These are phyloP conservation scores for Prosopocoilus inquinatus DNA, from an alignment of 2,888 invertebrate genomes.

Conservation along the genomic window DNA sequence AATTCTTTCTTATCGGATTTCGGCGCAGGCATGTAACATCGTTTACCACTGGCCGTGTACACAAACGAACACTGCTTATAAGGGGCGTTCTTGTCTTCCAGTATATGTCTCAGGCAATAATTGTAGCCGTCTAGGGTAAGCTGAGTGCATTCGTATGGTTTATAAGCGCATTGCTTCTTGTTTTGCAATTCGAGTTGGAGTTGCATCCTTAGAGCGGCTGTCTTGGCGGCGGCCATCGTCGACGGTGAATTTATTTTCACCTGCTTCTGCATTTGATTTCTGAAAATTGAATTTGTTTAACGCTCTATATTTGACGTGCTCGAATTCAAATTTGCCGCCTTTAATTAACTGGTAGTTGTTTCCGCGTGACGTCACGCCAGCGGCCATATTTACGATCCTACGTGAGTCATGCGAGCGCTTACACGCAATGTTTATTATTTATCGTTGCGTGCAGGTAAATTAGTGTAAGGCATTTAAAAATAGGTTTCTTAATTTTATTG, in stretches of 20 bases:
- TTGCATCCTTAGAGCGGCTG: slow-evolving; percentile 50
- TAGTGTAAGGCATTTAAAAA: too few species aligned
- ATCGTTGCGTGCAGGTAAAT: too few species aligned
- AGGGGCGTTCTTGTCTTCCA: slow-evolving; percentile 80
- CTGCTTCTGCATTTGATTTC: slow-evolving; percentile 26
- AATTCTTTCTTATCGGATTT: slow-evolving; percentile 68
- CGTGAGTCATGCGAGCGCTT: slow-evolving; percentile 27
- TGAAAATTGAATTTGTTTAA: slow-evolving; percentile 12
- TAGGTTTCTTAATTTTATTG: too few species aligned
- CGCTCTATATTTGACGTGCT: neutral
- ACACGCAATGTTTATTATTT: slow-evolving; percentile 13
- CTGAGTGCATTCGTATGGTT: slow-evolving; percentile 65
- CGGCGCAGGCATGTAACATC: slow-evolving; percentile 77
- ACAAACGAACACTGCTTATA: slow-evolving; percentile 78
- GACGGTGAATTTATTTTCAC: slow-evolving; percentile 19
- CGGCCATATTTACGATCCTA: slow-evolving; percentile 8
- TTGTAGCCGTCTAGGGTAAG: slow-evolving; percentile 69
- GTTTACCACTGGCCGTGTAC: slow-evolving; percentile 65
- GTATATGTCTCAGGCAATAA: slow-evolving; percentile 80
- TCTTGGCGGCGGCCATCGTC: slow-evolving; percentile 24
- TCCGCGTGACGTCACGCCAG: neutral
- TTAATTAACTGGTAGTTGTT: neutral
- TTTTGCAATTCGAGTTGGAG: slow-evolving; percentile 63
- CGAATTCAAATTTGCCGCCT: neutral
- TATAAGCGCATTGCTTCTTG: slow-evolving; percentile 61